Base-by-base conservation (phyloP, 2,797 vertebrate species). In the Enteromius thamalakanensis region DNA sequence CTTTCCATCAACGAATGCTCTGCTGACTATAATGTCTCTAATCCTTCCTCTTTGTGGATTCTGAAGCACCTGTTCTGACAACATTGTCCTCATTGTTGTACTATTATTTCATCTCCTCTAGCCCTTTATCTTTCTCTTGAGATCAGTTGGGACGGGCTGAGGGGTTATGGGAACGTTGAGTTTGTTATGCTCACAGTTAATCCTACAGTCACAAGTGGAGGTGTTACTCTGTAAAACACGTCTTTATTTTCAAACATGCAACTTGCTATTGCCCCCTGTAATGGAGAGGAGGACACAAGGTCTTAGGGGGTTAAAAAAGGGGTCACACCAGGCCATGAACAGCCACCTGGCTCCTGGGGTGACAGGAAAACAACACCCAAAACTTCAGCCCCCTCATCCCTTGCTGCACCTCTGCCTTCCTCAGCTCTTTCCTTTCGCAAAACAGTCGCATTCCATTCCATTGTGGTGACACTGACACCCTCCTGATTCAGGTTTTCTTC, bases 391-490 rank as follows among this genome's bases (percentile, higher is more conserved):
- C 65, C 80, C 45, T 84, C 85, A 60, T 78, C 55, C 81, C 62
- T 68, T 81, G 32, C 29, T 76, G 82, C 53, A 78, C 85, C 85
- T n/a, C 82, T 87, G 53, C 77, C 81, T 82, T 60, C 85, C 82
- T 81, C 86, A 83, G 82, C 87, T 81, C 77, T 85, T 89, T 89
- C 88, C 89, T 89, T 80, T 89, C 84, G 87, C 87, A 87, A 90
- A 92, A 92, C 86, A 89, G 81, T 91, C 79, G 64, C 90, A 91
- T 91, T 92, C 88, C 90, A 83, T 86, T 92, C 89, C 89, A 88
- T 91, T 92, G 90, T 91, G 71, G 58, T 67, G 76, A 75, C 79
- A 55, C 65, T 72, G 77, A 89, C 84, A 87, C 86, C 55, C 12
- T 11, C 75, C 65, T n/a, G 15, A 75, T 19, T 85, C 67, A 42